These are phyloP conservation scores for Calypte anna DNA, from an alignment of 2,113 vertebrate genomes.

Conservation along the genomic window DNA sequence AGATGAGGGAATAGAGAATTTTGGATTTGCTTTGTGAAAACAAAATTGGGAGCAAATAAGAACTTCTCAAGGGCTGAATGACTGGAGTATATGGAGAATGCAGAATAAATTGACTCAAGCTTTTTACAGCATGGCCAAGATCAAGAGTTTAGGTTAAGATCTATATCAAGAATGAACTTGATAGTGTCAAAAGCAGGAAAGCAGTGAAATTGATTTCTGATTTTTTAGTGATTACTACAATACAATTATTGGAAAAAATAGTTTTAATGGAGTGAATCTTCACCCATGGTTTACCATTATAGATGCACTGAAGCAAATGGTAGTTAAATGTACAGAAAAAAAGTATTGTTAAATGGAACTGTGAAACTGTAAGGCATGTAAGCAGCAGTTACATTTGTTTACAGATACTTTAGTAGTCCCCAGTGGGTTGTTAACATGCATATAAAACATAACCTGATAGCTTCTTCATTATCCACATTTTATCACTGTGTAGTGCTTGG, in stretches of 20 bases:
- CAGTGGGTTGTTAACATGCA: not conserved
- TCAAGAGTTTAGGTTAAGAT: not conserved
- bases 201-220: not conserved
- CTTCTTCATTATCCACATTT: not conserved
- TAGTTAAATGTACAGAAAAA: not conserved
- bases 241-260: not conserved
- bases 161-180: not conserved
- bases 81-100: not conserved
- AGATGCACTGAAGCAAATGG: not conserved
- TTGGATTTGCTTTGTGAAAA: not conserved
- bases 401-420: not conserved
- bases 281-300: not conserved
- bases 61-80: not conserved
- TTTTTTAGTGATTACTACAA: not conserved
- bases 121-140: not conserved
- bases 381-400: constrained; percentile 34
- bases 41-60: not conserved
- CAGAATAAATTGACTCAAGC: not conserved
- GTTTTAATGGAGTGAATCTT: not conserved
- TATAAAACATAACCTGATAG: not conserved
- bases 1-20: not conserved
- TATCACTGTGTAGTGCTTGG: not conserved
- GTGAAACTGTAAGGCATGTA: not conserved
- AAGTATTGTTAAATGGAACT: not conserved
- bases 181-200: not conserved